These are phyloP conservation scores for Halictus quadricinctus DNA, from an alignment of 2,888 invertebrate species.

Conservation along the genomic window DNA sequence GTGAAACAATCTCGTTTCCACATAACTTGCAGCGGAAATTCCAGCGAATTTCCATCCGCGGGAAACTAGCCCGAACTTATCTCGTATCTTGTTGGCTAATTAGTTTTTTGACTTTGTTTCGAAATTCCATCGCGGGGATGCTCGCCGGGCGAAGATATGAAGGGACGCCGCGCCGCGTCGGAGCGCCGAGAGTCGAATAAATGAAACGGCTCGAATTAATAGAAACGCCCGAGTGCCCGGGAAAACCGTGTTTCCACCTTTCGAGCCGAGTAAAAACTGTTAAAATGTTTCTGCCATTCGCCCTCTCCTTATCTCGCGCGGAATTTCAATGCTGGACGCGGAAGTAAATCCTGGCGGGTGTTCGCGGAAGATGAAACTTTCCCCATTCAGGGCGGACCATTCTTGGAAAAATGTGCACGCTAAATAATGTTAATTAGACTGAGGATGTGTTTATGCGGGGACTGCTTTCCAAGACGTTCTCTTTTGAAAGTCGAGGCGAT, in stretches of 20 bases:
- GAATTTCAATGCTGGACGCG: background rate
- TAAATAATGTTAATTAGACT: background rate
- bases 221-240: background rate
- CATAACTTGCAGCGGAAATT: constrained; percentile 14
- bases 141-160: constrained; percentile 26
- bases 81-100: constrained; percentile 37
- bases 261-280: background rate
- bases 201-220: constrained; percentile 27
- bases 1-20: constrained; percentile 36
- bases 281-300: constrained; percentile 11
- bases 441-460: background rate
- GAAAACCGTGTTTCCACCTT: background rate
- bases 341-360: background rate
- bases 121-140: constrained; percentile 22
- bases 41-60: constrained; percentile 38
- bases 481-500: background rate
- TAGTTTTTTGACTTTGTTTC: constrained; percentile 49
- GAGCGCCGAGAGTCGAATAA: constrained; percentile 16
- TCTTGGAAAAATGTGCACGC: background rate
- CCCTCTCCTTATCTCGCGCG: background rate
- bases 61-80: constrained; percentile 22
- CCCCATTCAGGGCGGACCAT: background rate
- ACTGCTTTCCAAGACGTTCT: background rate
- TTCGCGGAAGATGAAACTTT: background rate
- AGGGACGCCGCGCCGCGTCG: constrained; percentile 2